Conservation (phyloP, 2,113 vertebrate genomes). For the Cygnus atratus region DNA sequence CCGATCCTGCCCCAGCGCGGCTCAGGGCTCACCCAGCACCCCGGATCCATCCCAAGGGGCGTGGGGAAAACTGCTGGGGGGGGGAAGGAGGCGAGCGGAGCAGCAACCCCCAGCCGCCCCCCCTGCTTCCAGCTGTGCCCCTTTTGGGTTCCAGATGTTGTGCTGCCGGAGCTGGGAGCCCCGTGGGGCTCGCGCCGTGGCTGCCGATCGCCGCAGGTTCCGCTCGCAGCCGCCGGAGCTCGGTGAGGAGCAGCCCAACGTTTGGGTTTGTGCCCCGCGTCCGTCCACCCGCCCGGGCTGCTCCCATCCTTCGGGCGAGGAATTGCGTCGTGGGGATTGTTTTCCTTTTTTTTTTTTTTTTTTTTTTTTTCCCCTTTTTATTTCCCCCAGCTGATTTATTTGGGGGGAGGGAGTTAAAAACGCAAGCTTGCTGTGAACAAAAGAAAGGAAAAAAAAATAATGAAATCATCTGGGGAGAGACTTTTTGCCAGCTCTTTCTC, state of each 20-base stretch:
- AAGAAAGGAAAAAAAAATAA: not conserved
- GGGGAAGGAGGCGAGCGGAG: rapidly evolving
- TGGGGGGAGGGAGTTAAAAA: not conserved
- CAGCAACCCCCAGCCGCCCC: rapidly evolving
- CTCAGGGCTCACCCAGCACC: rapidly evolving
- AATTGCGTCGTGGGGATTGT: not conserved
- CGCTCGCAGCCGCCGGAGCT: not conserved
- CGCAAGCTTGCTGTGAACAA: not conserved
- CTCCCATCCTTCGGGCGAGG: not conserved
- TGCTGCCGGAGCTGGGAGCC: not conserved
- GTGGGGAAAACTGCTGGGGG: rapidly evolving
- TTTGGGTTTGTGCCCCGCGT: not conserved
- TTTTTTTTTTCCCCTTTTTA: no score
- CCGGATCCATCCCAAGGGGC: rapidly evolving
- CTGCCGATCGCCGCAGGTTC: not conserved
- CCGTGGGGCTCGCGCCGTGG: not conserved
- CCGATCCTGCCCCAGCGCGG: not conserved
- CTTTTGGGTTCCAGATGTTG: not conserved
- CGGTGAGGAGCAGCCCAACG: not conserved
- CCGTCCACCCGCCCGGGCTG: not conserved
- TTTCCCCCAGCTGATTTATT: not conserved
- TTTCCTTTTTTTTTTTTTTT: not conserved
- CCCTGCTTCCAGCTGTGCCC: not conserved
- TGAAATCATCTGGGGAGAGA: not conserved
- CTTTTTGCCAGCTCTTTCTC: not conserved